Evolutionary conservation across 2,797 vertebrate species (phyloP).

Genomic region (Diplodus sargus): DNA sequence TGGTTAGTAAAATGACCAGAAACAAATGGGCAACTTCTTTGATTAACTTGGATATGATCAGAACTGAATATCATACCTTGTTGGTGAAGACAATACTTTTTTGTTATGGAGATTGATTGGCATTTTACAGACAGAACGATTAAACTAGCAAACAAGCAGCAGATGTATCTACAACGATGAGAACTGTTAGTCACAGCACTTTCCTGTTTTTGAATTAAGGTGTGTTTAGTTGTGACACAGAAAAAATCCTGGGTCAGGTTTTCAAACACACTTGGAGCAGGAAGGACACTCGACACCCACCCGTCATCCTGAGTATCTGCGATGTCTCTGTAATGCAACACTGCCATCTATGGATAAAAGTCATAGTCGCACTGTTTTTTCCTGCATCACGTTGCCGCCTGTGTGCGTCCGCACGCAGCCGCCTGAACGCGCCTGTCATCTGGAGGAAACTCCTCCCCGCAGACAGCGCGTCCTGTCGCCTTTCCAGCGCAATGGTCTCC

Average conservation of each 20-base stretch:
- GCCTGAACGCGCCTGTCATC: constrained; percentile 86
- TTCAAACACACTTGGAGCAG: neutral
- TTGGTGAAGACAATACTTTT: neutral
- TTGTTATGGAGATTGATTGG: neutral
- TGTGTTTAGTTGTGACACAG: neutral
- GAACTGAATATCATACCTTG: neutral
- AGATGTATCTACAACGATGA: neutral
- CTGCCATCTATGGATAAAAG: constrained; percentile 72
- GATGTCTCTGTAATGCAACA: constrained; percentile 55
- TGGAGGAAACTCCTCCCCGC: constrained; percentile 87
- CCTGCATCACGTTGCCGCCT: constrained; percentile 69
- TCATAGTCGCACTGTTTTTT: constrained; percentile 38
- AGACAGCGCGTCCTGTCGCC: constrained; percentile 82
- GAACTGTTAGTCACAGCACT: neutral
- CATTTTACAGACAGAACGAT: neutral
- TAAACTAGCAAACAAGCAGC: neutral
- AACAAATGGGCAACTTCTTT: neutral
- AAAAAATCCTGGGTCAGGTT: too few relatives aligned
- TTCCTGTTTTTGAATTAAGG: too few relatives aligned
- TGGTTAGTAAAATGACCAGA: neutral
- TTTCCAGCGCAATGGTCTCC: constrained; percentile 95
- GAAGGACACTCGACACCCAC: neutral
- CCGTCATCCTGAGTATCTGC: neutral
- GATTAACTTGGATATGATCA: too few relatives aligned
- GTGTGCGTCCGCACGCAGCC: constrained; percentile 73